Conservation (phyloP, 2,888 invertebrate genomes). For the Cheilosia soror region DNA sequence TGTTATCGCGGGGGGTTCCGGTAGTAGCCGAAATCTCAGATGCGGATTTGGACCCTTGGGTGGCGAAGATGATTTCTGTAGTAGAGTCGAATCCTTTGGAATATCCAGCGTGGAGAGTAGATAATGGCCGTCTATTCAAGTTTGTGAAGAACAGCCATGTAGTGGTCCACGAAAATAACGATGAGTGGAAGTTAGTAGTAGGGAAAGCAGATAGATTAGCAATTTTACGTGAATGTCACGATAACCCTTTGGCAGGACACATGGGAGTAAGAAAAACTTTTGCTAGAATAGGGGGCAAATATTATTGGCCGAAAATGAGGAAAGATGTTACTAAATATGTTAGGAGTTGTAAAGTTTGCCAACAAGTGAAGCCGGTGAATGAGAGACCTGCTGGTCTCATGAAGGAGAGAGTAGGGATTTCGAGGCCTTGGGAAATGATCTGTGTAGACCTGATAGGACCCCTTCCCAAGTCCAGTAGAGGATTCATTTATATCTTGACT, state of each 20-base stretch:
- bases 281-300: slow-evolving; percentile 8
- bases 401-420: too few relatives aligned
- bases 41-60: background rate
- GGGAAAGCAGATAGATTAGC: background rate
- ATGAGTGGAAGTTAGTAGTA: background rate
- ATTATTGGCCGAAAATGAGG: slow-evolving; percentile 12
- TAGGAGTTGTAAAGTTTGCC: background rate
- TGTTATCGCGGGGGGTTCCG: background rate
- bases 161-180: background rate
- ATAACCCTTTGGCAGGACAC: slow-evolving; percentile 11
- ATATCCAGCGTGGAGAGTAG: background rate
- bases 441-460: too few relatives aligned
- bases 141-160: background rate
- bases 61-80: background rate
- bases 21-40: too few relatives aligned
- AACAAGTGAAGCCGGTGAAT: background rate
- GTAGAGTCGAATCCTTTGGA: too few relatives aligned
- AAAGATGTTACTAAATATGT: background rate
- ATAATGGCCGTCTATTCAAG: background rate
- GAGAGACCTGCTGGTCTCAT: background rate
- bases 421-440: too few relatives aligned
- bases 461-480: too few relatives aligned
- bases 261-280: slow-evolving; percentile 9
- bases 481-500: too few relatives aligned
- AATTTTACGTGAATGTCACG: slow-evolving; percentile 3